Percentiles rank a stretch among this genome's conserved stretches.
These are phyloP conservation scores for Brenthis hecate DNA, from an alignment of 2,888 invertebrate genomes.

Conservation along the genomic window DNA sequence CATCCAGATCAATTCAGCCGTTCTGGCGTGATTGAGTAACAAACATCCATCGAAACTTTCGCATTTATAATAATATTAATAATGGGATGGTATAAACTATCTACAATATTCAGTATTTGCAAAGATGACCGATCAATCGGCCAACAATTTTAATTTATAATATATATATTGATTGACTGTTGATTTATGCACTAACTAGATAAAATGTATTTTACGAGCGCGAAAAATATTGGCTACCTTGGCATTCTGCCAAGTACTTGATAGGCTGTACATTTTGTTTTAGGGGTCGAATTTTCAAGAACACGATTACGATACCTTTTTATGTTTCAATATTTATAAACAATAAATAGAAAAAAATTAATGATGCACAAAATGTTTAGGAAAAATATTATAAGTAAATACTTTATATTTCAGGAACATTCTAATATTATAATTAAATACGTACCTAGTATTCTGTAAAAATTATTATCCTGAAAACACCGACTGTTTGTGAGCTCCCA, in stretches of 20 bases:
- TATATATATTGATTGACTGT: too few species aligned
- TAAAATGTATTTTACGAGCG: conserved; percentile 12
- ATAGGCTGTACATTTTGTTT: conserved; percentile 28
- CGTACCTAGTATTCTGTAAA: conserved; percentile 69
- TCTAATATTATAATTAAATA: conserved; percentile 10
- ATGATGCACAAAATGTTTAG: not conserved
- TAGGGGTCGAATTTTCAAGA: conserved; percentile 10
- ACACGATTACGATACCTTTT: not conserved
- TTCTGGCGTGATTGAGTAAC: too few species aligned
- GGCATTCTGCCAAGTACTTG: conserved; percentile 28
- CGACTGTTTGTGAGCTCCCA: conserved; percentile 56
- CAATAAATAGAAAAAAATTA: too few species aligned
- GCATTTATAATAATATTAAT: too few species aligned
- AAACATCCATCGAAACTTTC: too few species aligned
- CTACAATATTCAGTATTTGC: too few species aligned
- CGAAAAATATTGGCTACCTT: conserved; percentile 30
- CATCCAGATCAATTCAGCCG: too few species aligned
- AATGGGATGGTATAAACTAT: too few species aligned
- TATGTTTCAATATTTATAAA: not conserved
- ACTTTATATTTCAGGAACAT: not conserved
- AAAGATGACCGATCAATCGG: too few species aligned
- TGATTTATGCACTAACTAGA: not conserved
- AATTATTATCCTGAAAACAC: conserved; percentile 70
- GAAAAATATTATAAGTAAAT: not conserved
- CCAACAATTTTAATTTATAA: too few species aligned